Evolutionary conservation across 2,888 invertebrate genomes (phyloP).

Genomic region (Colletes collaris): DNA sequence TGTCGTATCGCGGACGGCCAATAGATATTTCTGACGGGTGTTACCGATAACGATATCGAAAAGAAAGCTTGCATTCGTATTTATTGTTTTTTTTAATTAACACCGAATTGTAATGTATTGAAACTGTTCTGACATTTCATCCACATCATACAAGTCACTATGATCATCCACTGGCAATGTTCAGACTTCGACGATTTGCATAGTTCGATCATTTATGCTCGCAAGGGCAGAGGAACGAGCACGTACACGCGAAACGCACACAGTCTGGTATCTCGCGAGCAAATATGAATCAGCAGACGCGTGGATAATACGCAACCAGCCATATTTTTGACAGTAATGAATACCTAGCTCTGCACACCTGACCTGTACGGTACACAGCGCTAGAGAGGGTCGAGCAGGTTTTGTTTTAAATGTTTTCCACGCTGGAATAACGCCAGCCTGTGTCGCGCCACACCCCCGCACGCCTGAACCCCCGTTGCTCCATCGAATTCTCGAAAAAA

Average conservation of each 20-base stretch:
- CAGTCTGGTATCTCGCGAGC: conserved; percentile 17
- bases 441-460: conserved; percentile 31
- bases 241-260: not conserved
- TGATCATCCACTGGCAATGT: too few species aligned
- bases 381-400: conserved; percentile 52
- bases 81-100: too few species aligned
- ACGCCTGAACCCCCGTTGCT: conserved; percentile 33
- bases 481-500: conserved; percentile 48
- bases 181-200: not conserved
- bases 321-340: conserved; percentile 70
- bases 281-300: conserved; percentile 60
- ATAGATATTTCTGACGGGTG: not conserved
- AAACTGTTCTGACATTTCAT: too few species aligned
- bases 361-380: conserved; percentile 38
- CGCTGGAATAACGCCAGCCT: conserved; percentile 71
- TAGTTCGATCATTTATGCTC: not conserved
- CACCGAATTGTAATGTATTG: too few species aligned
- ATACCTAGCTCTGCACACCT: conserved; percentile 59
- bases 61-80: too few species aligned
- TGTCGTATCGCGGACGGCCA: not conserved
- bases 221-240: not conserved
- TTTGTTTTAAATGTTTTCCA: conserved; percentile 71
- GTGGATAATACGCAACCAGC: conserved; percentile 56
- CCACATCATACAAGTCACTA: too few species aligned
- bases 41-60: too few species aligned